Percentiles rank a stretch among this genome's conserved stretches.
These are phyloP conservation scores for Basileuterus tristriatus DNA, from an alignment of 2,797 vertebrate species.

Conservation along the genomic window DNA sequence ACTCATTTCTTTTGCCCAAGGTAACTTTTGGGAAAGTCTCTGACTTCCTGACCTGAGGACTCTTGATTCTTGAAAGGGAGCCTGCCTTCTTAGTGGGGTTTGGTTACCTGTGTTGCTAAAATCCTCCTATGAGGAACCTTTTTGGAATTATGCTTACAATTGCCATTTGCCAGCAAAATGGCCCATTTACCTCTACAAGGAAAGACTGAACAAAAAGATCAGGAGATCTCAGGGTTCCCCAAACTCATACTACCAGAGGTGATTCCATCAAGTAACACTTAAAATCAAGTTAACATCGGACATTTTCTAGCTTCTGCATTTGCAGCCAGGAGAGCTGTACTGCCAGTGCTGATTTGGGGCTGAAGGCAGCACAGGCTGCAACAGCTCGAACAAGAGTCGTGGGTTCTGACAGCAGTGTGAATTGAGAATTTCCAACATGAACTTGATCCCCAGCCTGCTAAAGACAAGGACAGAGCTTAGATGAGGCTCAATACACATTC, in stretches of 20 bases:
- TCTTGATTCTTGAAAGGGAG: not conserved
- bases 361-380: not conserved
- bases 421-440: not conserved
- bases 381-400: not conserved
- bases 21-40: not conserved
- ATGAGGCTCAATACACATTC: rapidly evolving
- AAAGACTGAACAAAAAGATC: not conserved
- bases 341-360: not conserved
- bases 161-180: not conserved
- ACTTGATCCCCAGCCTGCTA: not conserved
- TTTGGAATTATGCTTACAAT: not conserved
- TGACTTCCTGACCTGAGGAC: not conserved
- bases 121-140: not conserved
- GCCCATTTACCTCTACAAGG: not conserved
- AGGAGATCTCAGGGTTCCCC: not conserved
- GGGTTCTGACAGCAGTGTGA: not conserved
- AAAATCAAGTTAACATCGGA: not conserved
- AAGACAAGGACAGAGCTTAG: not conserved
- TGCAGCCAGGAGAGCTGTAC: not conserved
- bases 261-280: not conserved
- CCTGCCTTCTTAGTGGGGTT: not conserved
- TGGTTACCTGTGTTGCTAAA: not conserved
- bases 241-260: not conserved
- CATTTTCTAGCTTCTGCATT: not conserved
- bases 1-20: not conserved